phyloP scores from a whole-genome alignment of 2,113 vertebrate genomes.

The Xenus cinereus region DNA sequence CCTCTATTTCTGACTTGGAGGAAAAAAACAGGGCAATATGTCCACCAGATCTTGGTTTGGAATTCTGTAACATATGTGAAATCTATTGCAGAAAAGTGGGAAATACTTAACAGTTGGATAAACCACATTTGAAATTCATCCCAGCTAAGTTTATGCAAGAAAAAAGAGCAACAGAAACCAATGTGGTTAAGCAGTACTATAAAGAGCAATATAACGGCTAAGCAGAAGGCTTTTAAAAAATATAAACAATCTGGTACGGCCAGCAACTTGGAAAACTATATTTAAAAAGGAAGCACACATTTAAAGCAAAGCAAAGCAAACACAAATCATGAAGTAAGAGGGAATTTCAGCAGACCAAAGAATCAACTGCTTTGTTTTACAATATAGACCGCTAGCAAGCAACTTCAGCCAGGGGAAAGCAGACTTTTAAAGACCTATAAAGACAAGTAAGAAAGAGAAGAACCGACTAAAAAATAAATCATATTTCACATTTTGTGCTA shows the following conservation, averaged over 20 bases:
- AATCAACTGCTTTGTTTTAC: neutral
- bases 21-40: constrained; percentile 58
- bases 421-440: neutral
- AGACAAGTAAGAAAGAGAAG: neutral
- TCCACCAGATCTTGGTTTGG: constrained; percentile 73
- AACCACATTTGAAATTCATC: constrained; percentile 81
- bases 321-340: constrained; percentile 35
- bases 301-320: constrained; percentile 64
- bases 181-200: constrained; percentile 69
- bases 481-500: neutral
- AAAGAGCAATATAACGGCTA: constrained; percentile 72
- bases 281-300: constrained; percentile 74
- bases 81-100: constrained; percentile 76
- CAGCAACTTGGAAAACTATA: constrained; percentile 73
- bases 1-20: constrained; percentile 47
- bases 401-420: neutral
- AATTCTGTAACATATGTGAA: constrained; percentile 79
- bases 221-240: constrained; percentile 78
- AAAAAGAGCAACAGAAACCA: constrained; percentile 77
- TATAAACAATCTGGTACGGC: constrained; percentile 78
- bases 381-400: rapidly evolving
- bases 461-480: neutral
- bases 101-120: constrained; percentile 79
- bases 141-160: constrained; percentile 76
- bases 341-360: constrained; percentile 13